Evolutionary conservation across 2,797 vertebrate species (phyloP), one percentile per base, ranked within the genome.

Genomic region (Mus spretus): DNA sequence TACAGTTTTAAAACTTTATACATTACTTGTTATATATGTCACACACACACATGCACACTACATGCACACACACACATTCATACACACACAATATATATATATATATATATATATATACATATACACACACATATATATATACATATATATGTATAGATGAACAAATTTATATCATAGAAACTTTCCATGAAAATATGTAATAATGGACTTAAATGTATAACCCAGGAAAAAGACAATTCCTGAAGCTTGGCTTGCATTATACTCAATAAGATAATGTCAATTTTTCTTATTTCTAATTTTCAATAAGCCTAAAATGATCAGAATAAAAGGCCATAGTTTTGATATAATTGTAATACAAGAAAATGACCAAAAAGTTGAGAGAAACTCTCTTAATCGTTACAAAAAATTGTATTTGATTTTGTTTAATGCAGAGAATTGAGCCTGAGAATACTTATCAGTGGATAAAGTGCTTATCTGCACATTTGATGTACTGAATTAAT

Each of bases 321-420:
- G 28, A 37, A 89, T 83, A 79, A 3, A 50, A 79, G 1, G 1
- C 2, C 53, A 77, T 20, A 2, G 5, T 37, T 83, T 67, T 87
- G 5, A 47, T 20, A 50, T 87, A 37, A 82, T 83, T 87, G 70
- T 90, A 90, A 72, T 40, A 13, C 34, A 19, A 65, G 55, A 80
- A 96, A 90, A 87, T 26, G 59, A 77, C n/a, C 19, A 81, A 95
- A 31, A 15, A 47, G 86, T 74, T 50, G 1, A 13, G 44, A 86
- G 7, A 90, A 87, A 0, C 1, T 83, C 44, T 44, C 50, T 26
- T 90, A 83, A 85, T 74, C 26, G 47, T 63, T 72, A 40, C 37
- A 67, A 90, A 11, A 20, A 81, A 75, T 57, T 95, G 34, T 89
- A 86, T 50, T 67, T 28, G 1, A 70, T 17, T 13, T 84, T 31